Evolutionary conservation across 2,797 vertebrate species (phyloP), one percentile per base, ranked within the genome.

Genomic region (Oceanodroma leucorhoa): DNA sequence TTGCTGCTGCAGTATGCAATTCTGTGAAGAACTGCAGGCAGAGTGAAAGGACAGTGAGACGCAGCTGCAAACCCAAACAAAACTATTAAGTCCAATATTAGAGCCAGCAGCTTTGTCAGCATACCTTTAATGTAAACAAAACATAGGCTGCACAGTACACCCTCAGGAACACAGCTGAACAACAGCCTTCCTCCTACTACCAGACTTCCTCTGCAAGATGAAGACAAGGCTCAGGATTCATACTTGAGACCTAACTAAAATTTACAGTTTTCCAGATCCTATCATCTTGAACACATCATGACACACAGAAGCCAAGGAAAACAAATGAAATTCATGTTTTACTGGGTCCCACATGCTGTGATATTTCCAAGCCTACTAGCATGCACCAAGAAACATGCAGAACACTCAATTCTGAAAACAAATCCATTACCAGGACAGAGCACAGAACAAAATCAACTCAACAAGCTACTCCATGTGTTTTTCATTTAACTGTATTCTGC

Each of bases 281-380:
- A 93, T 98, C 97, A 98, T 97, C 97, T 92, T 98, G 98, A 98
- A 98, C 94, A 96, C 97, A 98, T 98, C 97, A 97, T 90, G 97
- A 98, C 96, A 97, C 62, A 98, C 98, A 98, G 98, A 98, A 98
- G 98, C 98, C 97, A 98, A 98, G 94, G 94, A 97, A 98, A 98
- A 98, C 97, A 98, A 98, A 97, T 95, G 96, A 96, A 98, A 97
- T 94, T 95, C 93, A 50, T 97, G 97, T 97, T 98, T 98, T 96
- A 97, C 96, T 96, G 96, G 83, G 94, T 98, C 96, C 96, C 97
- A 98, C 97, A 98, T 97, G 98, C 97, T 97, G 97, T 73, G 72
- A 77, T 97, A 93, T 87, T 98, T 97, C 96, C 96, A 98, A 97
- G 96, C 75, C 93, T 95, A 95, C 97, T 94, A 96, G 92, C 94